Evolutionary conservation across 2,797 vertebrate genomes (phyloP), one percentile per base, ranked within the genome.

Genomic region (Rhinoraja longicauda): DNA sequence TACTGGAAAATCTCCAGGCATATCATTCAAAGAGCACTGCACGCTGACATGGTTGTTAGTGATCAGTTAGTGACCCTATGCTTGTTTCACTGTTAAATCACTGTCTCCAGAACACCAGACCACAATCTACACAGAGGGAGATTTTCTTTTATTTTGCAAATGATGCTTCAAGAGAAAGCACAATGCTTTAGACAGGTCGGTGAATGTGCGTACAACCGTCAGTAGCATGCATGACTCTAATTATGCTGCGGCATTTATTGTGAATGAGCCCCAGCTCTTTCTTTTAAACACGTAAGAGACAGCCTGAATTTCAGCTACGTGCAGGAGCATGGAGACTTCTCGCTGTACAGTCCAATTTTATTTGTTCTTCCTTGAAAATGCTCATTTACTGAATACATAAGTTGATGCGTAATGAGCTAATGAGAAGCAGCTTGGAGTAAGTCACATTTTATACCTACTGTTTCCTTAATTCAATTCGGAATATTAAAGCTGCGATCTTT

Each of bases 21-120:
- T 88, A n/a, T 93, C 76, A 93, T 72, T 93, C 93, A 93, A 82
- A 94, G 62, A 53, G 73, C 62, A 64, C 93, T 95, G 93, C 93
- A 0, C 0, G 93, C 92, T 73, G 12, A 93, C 90, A 93, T 90
- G 94, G 93, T 93, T 93, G 93, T 77, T 92, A 92, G 39, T 93
- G 84, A 57, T 94, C 81, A 94, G 70, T 6, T 75, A 8, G 70
- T 73, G 90, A 92, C 90, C 90, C 90, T 73, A 21, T 12, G 36
- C 90, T 70, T 92, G 90, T 45, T 92, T 39, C 90, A 92, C 70
- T 92, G 70, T 72, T 92, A 92, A 64, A 88, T n/a, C 6, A 64
- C 84, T 88, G 84, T 88, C 59, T 88, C 26, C 70, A 75, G 36
- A 75, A 75, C 70, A 75, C 39, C 45, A 39, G 92, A 26, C 90